A percentile compares a stretch with the other conserved stretches of the same genome.
Evolutionary conservation across 2,113 vertebrate genomes (phyloP).

Genomic region (Pholis gunnellus): DNA sequence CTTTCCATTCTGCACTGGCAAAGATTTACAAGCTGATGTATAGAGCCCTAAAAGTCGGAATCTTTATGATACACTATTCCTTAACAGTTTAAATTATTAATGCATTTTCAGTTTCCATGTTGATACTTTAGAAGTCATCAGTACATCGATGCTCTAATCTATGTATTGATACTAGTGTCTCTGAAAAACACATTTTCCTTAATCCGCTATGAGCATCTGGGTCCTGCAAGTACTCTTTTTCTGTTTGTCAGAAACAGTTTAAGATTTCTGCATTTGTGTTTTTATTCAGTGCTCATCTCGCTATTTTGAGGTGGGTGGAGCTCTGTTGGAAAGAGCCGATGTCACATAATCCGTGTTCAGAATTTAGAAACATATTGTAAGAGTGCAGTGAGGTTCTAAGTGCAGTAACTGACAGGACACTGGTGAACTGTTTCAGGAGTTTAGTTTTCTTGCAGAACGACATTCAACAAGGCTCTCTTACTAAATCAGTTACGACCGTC

Average conservation of each 20-base stretch:
- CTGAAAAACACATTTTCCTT: conserved; percentile 1
- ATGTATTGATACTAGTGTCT: not conserved
- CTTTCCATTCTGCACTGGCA: conserved; percentile 27
- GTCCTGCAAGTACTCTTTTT: not conserved
- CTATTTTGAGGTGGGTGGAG: not conserved
- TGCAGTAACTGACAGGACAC: too few species aligned
- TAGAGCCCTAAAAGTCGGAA: not conserved
- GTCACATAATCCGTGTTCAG: not conserved
- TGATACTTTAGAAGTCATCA: not conserved
- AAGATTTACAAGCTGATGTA: conserved; percentile 12
- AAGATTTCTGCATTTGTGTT: not conserved
- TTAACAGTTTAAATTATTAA: not conserved
- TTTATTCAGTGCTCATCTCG: not conserved
- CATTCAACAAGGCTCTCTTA: too few species aligned
- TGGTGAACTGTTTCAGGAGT: too few species aligned
- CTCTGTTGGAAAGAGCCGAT: not conserved
- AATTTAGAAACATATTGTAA: not conserved
- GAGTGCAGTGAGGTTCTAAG: too few species aligned
- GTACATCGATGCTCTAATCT: not conserved
- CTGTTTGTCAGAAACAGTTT: not conserved
- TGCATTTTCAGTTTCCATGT: conserved; percentile 7
- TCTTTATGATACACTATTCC: conserved; percentile 9
- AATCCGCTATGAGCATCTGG: not conserved
- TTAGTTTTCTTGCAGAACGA: too few species aligned
- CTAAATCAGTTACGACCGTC: too few species aligned